phyloP scores from a whole-genome alignment of 2,888 invertebrate species.

The Drosophila mercatorum region DNA sequence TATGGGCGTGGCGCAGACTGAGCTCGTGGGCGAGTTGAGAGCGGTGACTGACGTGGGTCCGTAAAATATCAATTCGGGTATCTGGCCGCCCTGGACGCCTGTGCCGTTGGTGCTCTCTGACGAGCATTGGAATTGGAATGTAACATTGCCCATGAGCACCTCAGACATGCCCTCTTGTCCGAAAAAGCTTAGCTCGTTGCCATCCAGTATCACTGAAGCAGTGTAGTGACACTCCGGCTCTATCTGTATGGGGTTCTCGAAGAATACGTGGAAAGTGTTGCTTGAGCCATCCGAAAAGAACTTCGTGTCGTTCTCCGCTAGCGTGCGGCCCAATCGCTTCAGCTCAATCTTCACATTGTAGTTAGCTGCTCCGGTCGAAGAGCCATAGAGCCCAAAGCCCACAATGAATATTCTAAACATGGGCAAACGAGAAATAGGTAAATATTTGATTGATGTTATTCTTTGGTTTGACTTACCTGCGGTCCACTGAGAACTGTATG shows the following conservation, averaged over 20 bases:
- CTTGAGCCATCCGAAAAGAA: constrained; percentile 98
- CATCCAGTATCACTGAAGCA: constrained; percentile 97
- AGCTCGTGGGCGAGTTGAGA: constrained; percentile 83
- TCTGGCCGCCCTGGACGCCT: constrained; percentile 98
- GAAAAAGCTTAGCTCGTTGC: constrained; percentile 97
- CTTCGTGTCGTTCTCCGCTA: constrained; percentile 96
- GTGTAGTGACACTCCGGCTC: constrained; percentile 98
- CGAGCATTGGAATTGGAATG: constrained; percentile 98
- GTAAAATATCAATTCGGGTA: constrained; percentile 98
- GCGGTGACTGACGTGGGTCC: constrained; percentile 89
- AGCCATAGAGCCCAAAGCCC: constrained; percentile 97
- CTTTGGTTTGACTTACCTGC: constrained; percentile 83
- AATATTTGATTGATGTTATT: rapidly evolving
- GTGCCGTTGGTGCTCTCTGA: constrained; percentile 99
- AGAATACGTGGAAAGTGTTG: constrained; percentile 96
- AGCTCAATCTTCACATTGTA: constrained; percentile 97
- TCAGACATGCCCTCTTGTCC: constrained; percentile 98
- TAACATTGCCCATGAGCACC: constrained; percentile 95
- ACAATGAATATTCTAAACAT: constrained; percentile 93
- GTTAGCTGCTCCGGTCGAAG: constrained; percentile 97
- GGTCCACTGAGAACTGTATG: constrained; percentile 98
- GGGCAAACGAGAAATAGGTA: not conserved
- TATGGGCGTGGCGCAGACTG: constrained; percentile 81
- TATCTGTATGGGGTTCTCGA: constrained; percentile 91
- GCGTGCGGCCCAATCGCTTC: constrained; percentile 93